These are phyloP conservation scores for Raja brachyura DNA, from an alignment of 2,113 vertebrate genomes.

Conservation along the genomic window DNA sequence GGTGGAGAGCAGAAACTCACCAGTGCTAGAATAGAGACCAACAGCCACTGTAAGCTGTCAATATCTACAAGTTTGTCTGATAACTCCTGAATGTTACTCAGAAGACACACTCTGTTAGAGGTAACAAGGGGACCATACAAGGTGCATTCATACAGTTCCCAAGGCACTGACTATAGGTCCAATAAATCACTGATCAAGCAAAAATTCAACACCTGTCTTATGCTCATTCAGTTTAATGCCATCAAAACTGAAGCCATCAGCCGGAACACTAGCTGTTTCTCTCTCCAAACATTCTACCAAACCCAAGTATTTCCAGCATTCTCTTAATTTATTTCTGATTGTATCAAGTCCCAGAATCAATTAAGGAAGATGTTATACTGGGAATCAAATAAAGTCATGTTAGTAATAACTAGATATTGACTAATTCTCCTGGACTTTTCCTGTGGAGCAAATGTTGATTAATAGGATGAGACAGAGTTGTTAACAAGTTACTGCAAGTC, in stretches of 20 bases:
- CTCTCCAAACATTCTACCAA: too few species aligned
- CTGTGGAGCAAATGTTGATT: not conserved
- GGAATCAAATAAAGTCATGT: not conserved
- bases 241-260: not conserved
- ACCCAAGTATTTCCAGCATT: too few species aligned
- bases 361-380: not conserved
- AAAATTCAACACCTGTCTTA: not conserved
- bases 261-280: too few species aligned
- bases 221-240: not conserved
- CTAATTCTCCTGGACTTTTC: not conserved
- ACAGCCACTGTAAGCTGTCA: not conserved
- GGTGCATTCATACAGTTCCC: not conserved
- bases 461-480: not conserved
- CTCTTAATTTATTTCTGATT: too few species aligned
- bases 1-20: not conserved
- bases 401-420: not conserved
- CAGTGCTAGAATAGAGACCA: not conserved
- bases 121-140: not conserved
- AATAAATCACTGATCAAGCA: conserved; percentile 6
- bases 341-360: not conserved
- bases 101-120: not conserved
- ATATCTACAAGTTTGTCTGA: not conserved
- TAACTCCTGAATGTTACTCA: not conserved
- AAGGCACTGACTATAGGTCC: not conserved
- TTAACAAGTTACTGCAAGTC: not conserved